Evolutionary conservation across 2,888 invertebrate genomes (phyloP), one percentile per base, ranked within the genome.

Genomic region (Cephalotes varians): DNA sequence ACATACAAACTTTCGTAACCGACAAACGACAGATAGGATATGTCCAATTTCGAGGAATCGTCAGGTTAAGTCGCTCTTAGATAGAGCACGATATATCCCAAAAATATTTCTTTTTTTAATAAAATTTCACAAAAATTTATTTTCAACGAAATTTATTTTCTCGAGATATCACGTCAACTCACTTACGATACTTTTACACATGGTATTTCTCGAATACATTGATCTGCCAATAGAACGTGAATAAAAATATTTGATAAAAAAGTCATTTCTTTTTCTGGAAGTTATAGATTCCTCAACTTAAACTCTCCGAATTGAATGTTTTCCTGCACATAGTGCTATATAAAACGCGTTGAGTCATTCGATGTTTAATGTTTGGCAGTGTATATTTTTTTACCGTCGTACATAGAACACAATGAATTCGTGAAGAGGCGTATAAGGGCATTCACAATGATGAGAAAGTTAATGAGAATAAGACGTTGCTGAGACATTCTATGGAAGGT

Each of bases 151-250:
- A 60, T 37, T 40, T 25, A 25, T 62, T 7, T 64, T 18, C 7
- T 15, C 62, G 25, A 25, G 7, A 64, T 12, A 21, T 37, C 4
- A 15, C 21, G 25, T 64, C 25, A 3, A 4, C 7, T 40, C 7
- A 12, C 10, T 40, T 40, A 40, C 3, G 3, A 40, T 64, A 15
- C 3, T 58, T 58, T 9, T 28, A 28, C 3, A 15, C n/a, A n/a
- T 47, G 47, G 15, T 44, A 28, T 6, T 18, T 28, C 18, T 18
- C 25, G 4, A 65, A 9, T 47, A 4, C 5, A 10, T 44, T 67
- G 6, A 69, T 54, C 25, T 54, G 97, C 97, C 96, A 94, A 97
- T 97, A 91, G 97, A 40, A 34, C 1, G 9, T 9, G 4, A 47
- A 34, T 34, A 34, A 65, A 64, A 74, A 18, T 74, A 64, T 15